A percentile compares a stretch with the other conserved stretches of the same genome.
These are phyloP conservation scores for Pemphredon lugubris DNA, from an alignment of 2,888 invertebrate genomes.

Conservation along the genomic window DNA sequence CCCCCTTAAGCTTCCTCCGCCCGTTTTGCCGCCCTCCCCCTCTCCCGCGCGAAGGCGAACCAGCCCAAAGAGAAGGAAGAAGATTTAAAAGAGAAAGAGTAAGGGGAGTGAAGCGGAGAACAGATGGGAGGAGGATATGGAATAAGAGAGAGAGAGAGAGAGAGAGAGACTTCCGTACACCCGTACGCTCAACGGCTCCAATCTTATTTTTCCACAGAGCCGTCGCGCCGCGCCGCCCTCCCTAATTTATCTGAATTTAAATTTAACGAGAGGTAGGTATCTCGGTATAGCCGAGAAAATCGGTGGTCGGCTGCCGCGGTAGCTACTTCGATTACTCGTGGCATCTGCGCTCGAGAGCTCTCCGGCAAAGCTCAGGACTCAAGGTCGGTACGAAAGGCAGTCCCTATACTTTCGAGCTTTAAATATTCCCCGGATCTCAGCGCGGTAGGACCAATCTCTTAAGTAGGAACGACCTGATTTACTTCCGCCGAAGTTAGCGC, in stretches of 20 bases:
- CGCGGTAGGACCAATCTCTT: slow-evolving; percentile 43
- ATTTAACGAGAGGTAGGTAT: slow-evolving; percentile 69
- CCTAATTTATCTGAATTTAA: slow-evolving; percentile 73
- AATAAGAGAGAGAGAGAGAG: background rate
- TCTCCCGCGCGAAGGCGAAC: slow-evolving; percentile 5
- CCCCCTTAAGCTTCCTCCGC: slow-evolving; percentile 35
- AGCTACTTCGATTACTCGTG: slow-evolving; percentile 43
- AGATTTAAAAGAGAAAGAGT: too few relatives aligned
- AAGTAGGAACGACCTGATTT: slow-evolving; percentile 37
- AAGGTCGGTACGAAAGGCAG: slow-evolving; percentile 44
- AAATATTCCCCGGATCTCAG: slow-evolving; percentile 43
- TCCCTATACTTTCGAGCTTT: slow-evolving; percentile 22
- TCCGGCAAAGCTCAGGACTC: slow-evolving; percentile 33
- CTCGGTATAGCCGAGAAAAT: slow-evolving; percentile 43
- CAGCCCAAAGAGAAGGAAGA: background rate
- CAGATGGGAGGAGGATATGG: background rate
- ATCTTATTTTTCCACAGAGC: slow-evolving; percentile 54
- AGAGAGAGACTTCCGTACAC: slow-evolving; percentile 25
- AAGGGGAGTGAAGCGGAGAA: slow-evolving; percentile 4
- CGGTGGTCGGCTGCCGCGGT: slow-evolving; percentile 31
- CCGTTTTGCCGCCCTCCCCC: slow-evolving; percentile 37
- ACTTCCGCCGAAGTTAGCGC: background rate
- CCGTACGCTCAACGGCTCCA: slow-evolving; percentile 29
- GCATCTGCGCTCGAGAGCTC: slow-evolving; percentile 52
- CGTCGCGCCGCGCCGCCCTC: slow-evolving; percentile 41